A percentile compares a stretch with the other conserved stretches of the same genome.
Conservation (phyloP, 1,140 invertebrate species). For the Drosophila obscura region DNA sequence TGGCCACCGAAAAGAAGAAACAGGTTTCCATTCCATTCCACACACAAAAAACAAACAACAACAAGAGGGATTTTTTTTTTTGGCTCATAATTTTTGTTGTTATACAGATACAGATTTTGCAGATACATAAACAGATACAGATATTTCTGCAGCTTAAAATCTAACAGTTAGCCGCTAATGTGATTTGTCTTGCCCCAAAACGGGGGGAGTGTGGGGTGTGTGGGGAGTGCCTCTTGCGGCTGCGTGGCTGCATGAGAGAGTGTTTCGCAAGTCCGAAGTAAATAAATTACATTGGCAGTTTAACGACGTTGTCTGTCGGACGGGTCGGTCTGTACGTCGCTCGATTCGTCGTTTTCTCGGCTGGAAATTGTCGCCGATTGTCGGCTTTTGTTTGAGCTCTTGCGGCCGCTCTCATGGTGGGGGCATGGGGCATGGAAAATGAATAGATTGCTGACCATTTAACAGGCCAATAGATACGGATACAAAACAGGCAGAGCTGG, state of each 20-base stretch:
- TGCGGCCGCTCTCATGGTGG: conserved; percentile 4
- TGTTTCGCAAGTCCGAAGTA: conserved; percentile 68
- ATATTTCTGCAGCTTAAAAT: conserved; percentile 51
- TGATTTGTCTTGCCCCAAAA: conserved; percentile 20
- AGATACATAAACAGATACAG: conserved; percentile 34
- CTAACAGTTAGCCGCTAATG: conserved; percentile 65
- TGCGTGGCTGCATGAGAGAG: conserved; percentile 15
- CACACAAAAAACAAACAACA: too few relatives aligned
- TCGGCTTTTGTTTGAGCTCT: conserved; percentile 63
- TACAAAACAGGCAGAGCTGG: conserved; percentile 4
- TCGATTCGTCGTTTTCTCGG: conserved; percentile 27
- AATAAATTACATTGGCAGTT: conserved; percentile 79
- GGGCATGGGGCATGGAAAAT: conserved; percentile 1
- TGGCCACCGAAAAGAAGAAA: conserved; percentile 33
- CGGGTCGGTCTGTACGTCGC: too few relatives aligned
- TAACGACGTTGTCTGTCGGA: conserved; percentile 55
- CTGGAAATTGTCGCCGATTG: conserved; percentile 68
- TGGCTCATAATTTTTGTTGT: conserved; percentile 29
- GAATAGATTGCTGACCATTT: conserved; percentile 36
- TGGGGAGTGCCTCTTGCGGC: not conserved
- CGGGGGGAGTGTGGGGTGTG: not conserved
- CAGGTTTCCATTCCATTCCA: conserved; percentile 38
- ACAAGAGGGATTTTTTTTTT: conserved; percentile 10
- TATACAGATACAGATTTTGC: conserved; percentile 31
- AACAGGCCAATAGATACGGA: conserved; percentile 50